Percentiles rank a stretch among this genome's conserved stretches.
Evolutionary conservation across 2,888 invertebrate species (phyloP).

Genomic region (Cetonia aurata): DNA sequence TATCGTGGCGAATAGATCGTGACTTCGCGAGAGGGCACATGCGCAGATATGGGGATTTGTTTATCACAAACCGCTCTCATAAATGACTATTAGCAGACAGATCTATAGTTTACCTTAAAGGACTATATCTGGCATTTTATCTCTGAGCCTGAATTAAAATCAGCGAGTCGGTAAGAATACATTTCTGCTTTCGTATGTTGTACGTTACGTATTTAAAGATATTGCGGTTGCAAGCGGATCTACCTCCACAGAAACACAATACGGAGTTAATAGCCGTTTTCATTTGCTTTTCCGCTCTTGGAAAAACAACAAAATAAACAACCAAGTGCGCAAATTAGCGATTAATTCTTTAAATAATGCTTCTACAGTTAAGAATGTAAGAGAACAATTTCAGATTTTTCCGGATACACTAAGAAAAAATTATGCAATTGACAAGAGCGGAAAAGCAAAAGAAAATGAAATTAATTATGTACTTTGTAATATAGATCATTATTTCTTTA

Average conservation of each 20-base stretch:
- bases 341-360: too few species aligned
- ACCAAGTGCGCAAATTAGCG: too few species aligned
- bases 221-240: slow-evolving; percentile 32
- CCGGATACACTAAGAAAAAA: too few species aligned
- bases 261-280: too few species aligned
- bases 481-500: too few species aligned
- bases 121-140: slow-evolving; percentile 46
- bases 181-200: slow-evolving; percentile 25
- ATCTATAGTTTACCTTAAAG: slow-evolving; percentile 63
- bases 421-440: too few species aligned
- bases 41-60: slow-evolving; percentile 66
- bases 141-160: slow-evolving; percentile 48
- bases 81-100: slow-evolving; percentile 66
- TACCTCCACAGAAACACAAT: neutral
- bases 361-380: too few species aligned
- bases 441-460: too few species aligned
- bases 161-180: slow-evolving; percentile 46
- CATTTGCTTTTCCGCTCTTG: too few species aligned
- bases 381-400: too few species aligned
- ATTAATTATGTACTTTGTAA: too few species aligned
- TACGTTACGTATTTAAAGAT: slow-evolving; percentile 28
- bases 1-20: slow-evolving; percentile 61
- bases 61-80: slow-evolving; percentile 64
- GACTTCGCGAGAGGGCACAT: slow-evolving; percentile 62
- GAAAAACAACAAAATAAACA: too few species aligned